Evolutionary conservation across 1,140 invertebrate genomes (phyloP).

Genomic region (Drosophila grimshawi): DNA sequence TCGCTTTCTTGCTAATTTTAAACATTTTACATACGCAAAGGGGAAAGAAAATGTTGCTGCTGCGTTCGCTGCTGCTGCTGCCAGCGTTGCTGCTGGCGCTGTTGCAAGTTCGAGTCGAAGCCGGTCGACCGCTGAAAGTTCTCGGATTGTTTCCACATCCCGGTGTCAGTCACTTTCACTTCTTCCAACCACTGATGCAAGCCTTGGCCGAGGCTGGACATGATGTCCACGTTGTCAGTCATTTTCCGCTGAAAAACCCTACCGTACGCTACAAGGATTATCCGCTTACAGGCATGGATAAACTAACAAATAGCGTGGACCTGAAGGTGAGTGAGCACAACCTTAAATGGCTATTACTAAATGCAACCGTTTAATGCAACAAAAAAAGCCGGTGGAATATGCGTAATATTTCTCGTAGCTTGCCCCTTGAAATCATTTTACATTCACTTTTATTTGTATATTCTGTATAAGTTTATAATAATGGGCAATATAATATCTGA

Average conservation of each 20-base stretch:
- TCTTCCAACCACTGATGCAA: slow-evolving; percentile 88
- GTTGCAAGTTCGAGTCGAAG: slow-evolving; percentile 52
- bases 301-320: slow-evolving; percentile 73
- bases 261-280: slow-evolving; percentile 87
- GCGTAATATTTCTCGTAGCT: too few relatives aligned
- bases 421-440: too few relatives aligned
- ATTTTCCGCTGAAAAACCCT: slow-evolving; percentile 86
- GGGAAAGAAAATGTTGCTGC: slow-evolving; percentile 32
- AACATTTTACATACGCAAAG: slow-evolving; percentile 13
- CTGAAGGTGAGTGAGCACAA: slow-evolving; percentile 59
- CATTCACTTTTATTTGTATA: too few relatives aligned
- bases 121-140: slow-evolving; percentile 86
- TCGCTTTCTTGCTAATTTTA: slow-evolving; percentile 33
- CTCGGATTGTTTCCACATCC: slow-evolving; percentile 88
- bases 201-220: slow-evolving; percentile 88
- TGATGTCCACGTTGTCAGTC: slow-evolving; percentile 89
- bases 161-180: slow-evolving; percentile 90
- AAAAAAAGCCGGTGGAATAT: background rate
- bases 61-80: slow-evolving; percentile 21
- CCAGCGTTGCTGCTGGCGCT: slow-evolving; percentile 26
- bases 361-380: background rate
- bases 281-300: slow-evolving; percentile 81
- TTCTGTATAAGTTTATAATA: too few relatives aligned
- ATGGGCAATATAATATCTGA: too few relatives aligned
- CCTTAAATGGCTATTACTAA: background rate